phyloP scores from a whole-genome alignment of 30 jellyfish, hydroid and myxozoan species.

The Aurelia coerulea region DNA sequence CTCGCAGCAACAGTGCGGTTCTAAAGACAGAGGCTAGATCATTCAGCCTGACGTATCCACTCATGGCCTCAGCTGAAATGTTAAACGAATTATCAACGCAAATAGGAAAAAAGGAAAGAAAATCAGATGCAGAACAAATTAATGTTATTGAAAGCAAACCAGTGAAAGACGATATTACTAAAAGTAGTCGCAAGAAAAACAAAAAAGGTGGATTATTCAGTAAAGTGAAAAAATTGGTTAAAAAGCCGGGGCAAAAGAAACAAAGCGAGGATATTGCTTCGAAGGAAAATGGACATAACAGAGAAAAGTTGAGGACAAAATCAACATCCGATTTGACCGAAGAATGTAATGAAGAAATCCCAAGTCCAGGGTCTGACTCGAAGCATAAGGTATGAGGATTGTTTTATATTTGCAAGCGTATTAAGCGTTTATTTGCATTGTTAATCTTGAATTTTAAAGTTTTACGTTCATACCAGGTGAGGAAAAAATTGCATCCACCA shows the following conservation, averaged over 20 bases:
- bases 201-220: slow-evolving; percentile 37
- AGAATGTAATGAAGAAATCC: neutral
- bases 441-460: no score
- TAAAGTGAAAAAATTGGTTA: slow-evolving; percentile 36
- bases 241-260: slow-evolving; percentile 28
- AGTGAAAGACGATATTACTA: neutral
- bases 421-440: no score
- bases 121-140: slow-evolving; percentile 43
- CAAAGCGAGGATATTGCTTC: neutral
- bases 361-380: slow-evolving; percentile 25
- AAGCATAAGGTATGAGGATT: slow-evolving; percentile 22
- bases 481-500: no score
- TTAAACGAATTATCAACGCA: slow-evolving; percentile 28
- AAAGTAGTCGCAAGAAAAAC: slow-evolving; percentile 17
- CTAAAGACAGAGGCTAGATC: neutral
- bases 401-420: no score
- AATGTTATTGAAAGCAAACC: slow-evolving; percentile 32
- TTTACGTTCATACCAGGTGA: no score
- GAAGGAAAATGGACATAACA: slow-evolving; percentile 11
- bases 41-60: slow-evolving; percentile 1
- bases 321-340: slow-evolving; percentile 62
- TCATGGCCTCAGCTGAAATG: slow-evolving; percentile 48
- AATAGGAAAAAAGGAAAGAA: neutral
- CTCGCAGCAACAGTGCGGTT: neutral
- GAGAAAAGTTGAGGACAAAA: slow-evolving; percentile 14